A percentile compares a stretch with the other conserved stretches of the same genome.
These are phyloP conservation scores for Indicator indicator DNA, from an alignment of 2,113 vertebrate species.

Conservation along the genomic window DNA sequence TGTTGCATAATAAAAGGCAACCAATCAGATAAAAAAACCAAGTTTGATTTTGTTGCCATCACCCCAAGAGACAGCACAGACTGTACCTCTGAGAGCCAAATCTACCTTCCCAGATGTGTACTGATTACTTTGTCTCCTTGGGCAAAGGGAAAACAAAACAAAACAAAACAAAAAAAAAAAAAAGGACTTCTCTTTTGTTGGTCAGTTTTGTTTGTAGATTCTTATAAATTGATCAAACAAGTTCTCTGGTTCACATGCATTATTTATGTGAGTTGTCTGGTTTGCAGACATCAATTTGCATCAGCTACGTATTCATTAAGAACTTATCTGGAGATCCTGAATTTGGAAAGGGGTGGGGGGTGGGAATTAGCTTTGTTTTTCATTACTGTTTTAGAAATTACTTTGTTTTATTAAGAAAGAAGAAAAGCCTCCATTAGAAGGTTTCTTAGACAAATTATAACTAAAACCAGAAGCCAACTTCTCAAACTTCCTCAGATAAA, in stretches of 20 bases:
- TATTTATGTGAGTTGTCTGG: background rate
- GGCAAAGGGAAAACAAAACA: background rate
- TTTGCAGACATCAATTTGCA: background rate
- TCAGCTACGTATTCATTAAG: background rate
- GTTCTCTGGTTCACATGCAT: background rate
- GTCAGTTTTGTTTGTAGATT: background rate
- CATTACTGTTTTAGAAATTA: background rate
- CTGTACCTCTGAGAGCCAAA: background rate
- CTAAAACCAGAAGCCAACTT: background rate
- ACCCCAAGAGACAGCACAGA: background rate
- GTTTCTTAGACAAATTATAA: background rate
- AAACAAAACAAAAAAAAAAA: background rate
- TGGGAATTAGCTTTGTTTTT: background rate
- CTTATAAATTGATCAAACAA: background rate
- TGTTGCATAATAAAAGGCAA: conserved; percentile 16
- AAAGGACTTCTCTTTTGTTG: background rate
- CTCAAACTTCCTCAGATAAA: background rate
- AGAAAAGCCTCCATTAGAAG: background rate
- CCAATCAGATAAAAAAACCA: background rate
- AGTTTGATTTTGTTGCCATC: background rate
- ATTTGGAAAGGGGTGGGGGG: background rate
- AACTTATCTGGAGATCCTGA: background rate
- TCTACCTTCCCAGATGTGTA: background rate
- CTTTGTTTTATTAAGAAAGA: background rate
- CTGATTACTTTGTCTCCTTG: background rate